A percentile compares a stretch with the other conserved stretches of the same genome.
phyloP scores from a whole-genome alignment of 2,113 vertebrate genomes.

The Gadus chalcogrammus region DNA sequence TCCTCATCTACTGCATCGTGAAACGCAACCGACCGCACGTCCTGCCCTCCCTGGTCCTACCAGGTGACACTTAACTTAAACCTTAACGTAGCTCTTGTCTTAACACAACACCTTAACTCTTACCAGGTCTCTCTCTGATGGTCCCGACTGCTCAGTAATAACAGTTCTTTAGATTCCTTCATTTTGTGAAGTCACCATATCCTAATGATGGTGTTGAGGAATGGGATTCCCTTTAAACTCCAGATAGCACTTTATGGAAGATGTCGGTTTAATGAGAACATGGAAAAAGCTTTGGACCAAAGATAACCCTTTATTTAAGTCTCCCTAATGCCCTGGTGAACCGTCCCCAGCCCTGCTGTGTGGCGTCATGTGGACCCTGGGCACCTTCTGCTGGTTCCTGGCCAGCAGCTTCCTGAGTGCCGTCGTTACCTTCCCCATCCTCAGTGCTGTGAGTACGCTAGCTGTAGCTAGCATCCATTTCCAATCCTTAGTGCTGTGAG shows the following conservation, averaged over 20 bases:
- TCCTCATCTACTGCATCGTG: constrained; percentile 79
- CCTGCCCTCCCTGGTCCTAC: constrained; percentile 81
- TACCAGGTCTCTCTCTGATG: no score
- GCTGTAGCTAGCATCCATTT: constrained; percentile 41
- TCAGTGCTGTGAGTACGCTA: constrained; percentile 79
- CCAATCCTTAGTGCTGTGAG: constrained; percentile 85
- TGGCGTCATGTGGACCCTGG: constrained; percentile 83
- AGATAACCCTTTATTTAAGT: neutral
- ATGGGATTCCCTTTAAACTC: no score
- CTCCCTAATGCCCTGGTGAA: neutral
- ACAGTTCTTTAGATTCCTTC: no score
- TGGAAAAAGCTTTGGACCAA: no score
- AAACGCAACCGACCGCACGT: constrained; percentile 82
- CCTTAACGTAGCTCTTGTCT: constrained; percentile 4
- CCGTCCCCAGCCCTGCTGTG: constrained; percentile 76
- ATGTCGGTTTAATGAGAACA: no score
- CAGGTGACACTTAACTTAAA: constrained; percentile 60
- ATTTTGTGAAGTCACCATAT: no score
- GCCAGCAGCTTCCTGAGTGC: constrained; percentile 83
- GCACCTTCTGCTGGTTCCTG: constrained; percentile 83
- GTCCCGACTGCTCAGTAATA: no score
- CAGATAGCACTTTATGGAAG: no score
- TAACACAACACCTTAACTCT: no score
- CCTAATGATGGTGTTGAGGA: no score
- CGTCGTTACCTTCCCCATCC: constrained; percentile 83